Base-by-base conservation (phyloP, 2,888 invertebrate species). In the Hypomecis punctinalis region DNA sequence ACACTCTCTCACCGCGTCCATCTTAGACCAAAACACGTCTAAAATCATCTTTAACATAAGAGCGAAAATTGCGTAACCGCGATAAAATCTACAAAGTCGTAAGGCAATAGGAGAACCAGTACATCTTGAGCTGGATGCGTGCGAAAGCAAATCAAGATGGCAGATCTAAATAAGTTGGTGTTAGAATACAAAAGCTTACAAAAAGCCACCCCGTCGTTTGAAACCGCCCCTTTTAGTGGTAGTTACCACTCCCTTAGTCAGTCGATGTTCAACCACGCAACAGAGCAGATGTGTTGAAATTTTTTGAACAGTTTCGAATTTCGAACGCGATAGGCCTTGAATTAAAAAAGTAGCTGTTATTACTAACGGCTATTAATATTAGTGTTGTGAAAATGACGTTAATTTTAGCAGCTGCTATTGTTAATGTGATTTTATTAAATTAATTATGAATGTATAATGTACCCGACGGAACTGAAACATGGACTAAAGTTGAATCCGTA, bases 381-480 rank as follows among this genome's bases (percentile, higher is more conserved):
- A 65, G 67, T 70, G 69, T 64, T 13, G 71, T 65, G 65, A 51
- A 47, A 59, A 54, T 57, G 59, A 46, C 53, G 13, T 56, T 56
- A 42, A 37, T 36, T 33, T 56, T 57, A 40, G 51, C 52, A 47
- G 13, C 4, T 48, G 48, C 63, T 42, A 36, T 39, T 53, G 37
- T 23, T 36, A 49, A 46, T 48, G 36, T 40, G 43, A 6, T 49
- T 40, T 11, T 36, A 67, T 56, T 45, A 59, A 62, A 0, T 33
- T 49, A 42, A 69, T 68, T 64, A 80, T 82, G 78, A 77, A 68
- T 69, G 72, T 88, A 91, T 86, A 81, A 93, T 93, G 92, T 90
- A 90, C 87, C 92, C 92, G 52, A 88, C 86, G 73, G 91, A 90
- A 80, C 72, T 86, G 10, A 92, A 90, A 79, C 83, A 92, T 88